A percentile compares a stretch with the other conserved stretches of the same genome.
phyloP scores from a whole-genome alignment of 2,797 vertebrate species.

The Schizopygopsis malacanthus region DNA sequence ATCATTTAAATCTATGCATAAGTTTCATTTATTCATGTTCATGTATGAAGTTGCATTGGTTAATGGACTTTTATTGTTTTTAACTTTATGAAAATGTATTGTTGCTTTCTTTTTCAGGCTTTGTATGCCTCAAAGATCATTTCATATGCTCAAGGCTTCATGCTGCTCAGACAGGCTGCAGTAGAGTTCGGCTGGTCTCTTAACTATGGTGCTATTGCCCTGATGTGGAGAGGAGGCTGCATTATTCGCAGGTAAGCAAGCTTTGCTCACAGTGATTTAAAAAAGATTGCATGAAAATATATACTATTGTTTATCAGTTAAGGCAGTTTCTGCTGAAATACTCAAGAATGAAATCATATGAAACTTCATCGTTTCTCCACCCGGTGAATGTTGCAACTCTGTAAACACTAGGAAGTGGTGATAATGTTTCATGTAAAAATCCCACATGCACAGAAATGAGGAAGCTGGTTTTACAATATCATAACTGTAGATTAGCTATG shows the following conservation, averaged over 20 bases:
- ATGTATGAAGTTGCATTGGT: background rate
- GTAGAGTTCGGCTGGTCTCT: constrained; percentile 92
- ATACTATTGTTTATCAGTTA: background rate
- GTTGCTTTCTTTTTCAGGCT: constrained; percentile 76
- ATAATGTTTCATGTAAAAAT: constrained; percentile 47
- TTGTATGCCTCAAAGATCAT: constrained; percentile 99
- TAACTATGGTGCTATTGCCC: constrained; percentile 95
- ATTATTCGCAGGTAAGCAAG: constrained; percentile 91
- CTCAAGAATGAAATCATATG: constrained; percentile 31
- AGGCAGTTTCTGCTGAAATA: constrained; percentile 22
- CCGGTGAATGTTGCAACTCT: constrained; percentile 53
- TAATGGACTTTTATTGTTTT: background rate
- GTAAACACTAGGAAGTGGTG: constrained; percentile 51
- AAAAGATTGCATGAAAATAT: background rate
- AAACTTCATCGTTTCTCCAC: background rate
- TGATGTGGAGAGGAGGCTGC: constrained; percentile 99
- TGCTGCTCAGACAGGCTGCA: constrained; percentile 94
- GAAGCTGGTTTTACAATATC: constrained; percentile 54
- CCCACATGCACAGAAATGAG: constrained; percentile 54
- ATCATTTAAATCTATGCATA: background rate
- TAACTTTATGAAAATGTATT: background rate
- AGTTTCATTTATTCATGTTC: background rate
- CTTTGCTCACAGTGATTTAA: background rate
- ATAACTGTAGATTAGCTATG: background rate
- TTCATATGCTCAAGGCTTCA: constrained; percentile 97